phyloP scores from a whole-genome alignment of 30 jellyfish, hydroid and myxozoan genomes.

The Aurelia sp. region DNA sequence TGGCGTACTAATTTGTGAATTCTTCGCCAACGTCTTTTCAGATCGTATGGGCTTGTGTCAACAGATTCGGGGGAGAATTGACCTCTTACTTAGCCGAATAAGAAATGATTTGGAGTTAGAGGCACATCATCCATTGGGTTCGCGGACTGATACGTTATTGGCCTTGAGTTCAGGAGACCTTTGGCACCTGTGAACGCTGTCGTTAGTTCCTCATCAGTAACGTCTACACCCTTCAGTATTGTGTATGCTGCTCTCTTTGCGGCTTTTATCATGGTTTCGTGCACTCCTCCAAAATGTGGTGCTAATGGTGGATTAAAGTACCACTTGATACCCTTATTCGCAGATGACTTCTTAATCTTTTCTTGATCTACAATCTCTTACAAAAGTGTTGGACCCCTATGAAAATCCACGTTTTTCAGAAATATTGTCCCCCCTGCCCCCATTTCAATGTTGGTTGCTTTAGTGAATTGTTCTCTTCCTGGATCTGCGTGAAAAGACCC shows the following conservation, averaged over 20 bases:
- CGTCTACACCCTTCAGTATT: conserved; percentile 15
- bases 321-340: conserved; percentile 71
- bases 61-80: no score
- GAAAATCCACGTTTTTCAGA: no score
- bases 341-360: conserved; percentile 42
- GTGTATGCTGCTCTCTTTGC: conserved; percentile 58
- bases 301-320: no score
- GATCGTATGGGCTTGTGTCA: background rate
- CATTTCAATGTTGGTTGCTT: no score
- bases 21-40: conserved; percentile 8
- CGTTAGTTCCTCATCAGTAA: conserved; percentile 24
- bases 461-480: no score
- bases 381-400: no score
- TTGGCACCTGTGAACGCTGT: conserved; percentile 46
- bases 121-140: no score
- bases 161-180: conserved; percentile 39
- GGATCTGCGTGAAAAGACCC: no score
- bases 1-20: conserved; percentile 24
- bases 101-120: no score
- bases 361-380: conserved; percentile 50
- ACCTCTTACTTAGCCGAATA: no score
- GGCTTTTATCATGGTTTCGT: conserved; percentile 38
- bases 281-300: no score
- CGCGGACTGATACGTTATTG: conserved; percentile 46
- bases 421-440: no score